Conservation (phyloP, 2,113 vertebrate species). For the Eonycteris spelaea region DNA sequence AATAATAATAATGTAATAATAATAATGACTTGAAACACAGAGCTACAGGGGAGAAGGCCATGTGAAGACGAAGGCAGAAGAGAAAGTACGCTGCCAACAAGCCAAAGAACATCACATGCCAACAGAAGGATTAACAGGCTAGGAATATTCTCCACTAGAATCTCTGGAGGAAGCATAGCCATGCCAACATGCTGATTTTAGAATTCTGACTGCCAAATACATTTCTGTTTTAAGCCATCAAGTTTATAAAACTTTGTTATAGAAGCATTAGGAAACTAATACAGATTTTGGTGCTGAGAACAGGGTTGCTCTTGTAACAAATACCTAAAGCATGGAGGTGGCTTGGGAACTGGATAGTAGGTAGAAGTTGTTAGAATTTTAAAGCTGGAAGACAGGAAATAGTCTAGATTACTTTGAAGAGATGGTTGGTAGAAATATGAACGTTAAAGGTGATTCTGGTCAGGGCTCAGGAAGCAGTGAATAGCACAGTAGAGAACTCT, state of each 20-base stretch:
- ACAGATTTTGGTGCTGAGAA: not conserved
- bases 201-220: not conserved
- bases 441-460: not conserved
- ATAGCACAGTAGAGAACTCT: not conserved
- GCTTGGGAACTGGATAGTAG: not conserved
- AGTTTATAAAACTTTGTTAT: not conserved
- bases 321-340: not conserved
- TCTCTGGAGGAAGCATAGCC: not conserved
- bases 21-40: not conserved
- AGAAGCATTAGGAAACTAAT: not conserved
- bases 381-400: not conserved
- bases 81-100: not conserved
- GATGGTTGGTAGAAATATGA: not conserved
- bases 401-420: not conserved
- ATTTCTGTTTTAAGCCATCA: not conserved
- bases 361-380: not conserved
- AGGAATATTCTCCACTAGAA: not conserved
- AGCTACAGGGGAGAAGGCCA: not conserved
- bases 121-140: not conserved
- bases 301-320: not conserved
- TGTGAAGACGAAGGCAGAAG: not conserved
- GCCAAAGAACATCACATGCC: not conserved
- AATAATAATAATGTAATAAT: not conserved
- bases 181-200: not conserved
- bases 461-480: not conserved